phyloP scores from a whole-genome alignment of 2,888 invertebrate genomes.

The Microctonus hyperodae region DNA sequence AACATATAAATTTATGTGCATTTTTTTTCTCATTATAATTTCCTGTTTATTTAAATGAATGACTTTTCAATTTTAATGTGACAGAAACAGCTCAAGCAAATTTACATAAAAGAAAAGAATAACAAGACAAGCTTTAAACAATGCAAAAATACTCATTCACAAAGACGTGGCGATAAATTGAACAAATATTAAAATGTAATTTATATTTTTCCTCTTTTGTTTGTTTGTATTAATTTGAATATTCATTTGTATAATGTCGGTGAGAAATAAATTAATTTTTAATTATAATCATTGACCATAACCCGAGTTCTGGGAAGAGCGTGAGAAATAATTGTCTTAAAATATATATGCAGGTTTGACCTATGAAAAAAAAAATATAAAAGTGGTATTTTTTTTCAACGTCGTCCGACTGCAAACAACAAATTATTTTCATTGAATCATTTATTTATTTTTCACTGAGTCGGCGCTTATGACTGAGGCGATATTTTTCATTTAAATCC shows the following conservation, averaged over 20 bases:
- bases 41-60: background rate
- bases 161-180: slow-evolving; percentile 8
- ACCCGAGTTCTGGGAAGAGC: slow-evolving; percentile 23
- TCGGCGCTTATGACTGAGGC: slow-evolving; percentile 40
- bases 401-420: background rate
- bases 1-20: background rate
- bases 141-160: slow-evolving; percentile 19
- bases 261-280: too few species aligned
- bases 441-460: slow-evolving; percentile 21
- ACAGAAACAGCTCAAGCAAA: slow-evolving; percentile 12
- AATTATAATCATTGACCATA: slow-evolving; percentile 4
- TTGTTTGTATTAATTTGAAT: slow-evolving; percentile 3
- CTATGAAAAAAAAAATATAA: background rate
- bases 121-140: slow-evolving; percentile 18
- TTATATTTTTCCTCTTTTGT: background rate
- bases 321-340: slow-evolving; percentile 24
- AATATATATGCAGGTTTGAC: background rate
- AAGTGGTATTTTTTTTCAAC: background rate
- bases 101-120: slow-evolving; percentile 2
- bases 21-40: background rate
- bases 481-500: slow-evolving; percentile 24
- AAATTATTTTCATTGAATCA: background rate
- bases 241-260: background rate
- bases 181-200: background rate
- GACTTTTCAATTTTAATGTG: background rate